Conservation (phyloP, 2,888 invertebrate genomes). For the Lymantria monacha region DNA sequence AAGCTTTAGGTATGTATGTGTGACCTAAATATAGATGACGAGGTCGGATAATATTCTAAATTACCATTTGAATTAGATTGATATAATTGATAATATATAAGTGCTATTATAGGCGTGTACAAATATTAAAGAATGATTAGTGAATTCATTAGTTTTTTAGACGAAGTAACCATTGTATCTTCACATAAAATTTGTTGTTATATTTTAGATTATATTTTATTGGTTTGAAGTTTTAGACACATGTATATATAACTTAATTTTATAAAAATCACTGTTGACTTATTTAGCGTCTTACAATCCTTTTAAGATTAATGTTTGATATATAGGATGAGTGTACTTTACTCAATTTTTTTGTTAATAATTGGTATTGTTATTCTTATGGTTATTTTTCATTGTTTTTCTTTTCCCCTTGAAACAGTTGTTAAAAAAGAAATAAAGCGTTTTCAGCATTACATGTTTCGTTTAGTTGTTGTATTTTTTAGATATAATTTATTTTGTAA, state of each 20-base stretch:
- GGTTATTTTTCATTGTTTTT: constrained; percentile 67
- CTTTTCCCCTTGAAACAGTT: constrained; percentile 60
- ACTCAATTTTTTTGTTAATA: constrained; percentile 55
- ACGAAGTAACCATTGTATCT: constrained; percentile 45
- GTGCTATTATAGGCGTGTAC: constrained; percentile 76
- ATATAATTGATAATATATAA: constrained; percentile 56
- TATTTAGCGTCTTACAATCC: constrained; percentile 31
- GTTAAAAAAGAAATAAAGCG: constrained; percentile 64
- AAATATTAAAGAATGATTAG: constrained; percentile 73
- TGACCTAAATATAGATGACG: constrained; percentile 11
- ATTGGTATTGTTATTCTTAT: constrained; percentile 78
- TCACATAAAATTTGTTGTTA: constrained; percentile 67
- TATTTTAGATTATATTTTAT: constrained; percentile 77
- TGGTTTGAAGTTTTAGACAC: constrained; percentile 64
- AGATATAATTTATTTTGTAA: constrained; percentile 29
- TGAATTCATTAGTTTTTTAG: constrained; percentile 66
- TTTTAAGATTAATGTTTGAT: constrained; percentile 25
- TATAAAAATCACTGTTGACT: constrained; percentile 52
- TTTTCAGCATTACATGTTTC: constrained; percentile 66
- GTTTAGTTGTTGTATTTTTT: constrained; percentile 51
- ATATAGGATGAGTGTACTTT: constrained; percentile 40
- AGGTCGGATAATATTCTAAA: constrained; percentile 57
- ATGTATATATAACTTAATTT: constrained; percentile 61
- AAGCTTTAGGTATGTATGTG: constrained; percentile 14
- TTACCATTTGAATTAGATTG: constrained; percentile 63